Base-by-base conservation (phyloP, 2,888 invertebrate genomes). In the Agonopterix arenella region DNA sequence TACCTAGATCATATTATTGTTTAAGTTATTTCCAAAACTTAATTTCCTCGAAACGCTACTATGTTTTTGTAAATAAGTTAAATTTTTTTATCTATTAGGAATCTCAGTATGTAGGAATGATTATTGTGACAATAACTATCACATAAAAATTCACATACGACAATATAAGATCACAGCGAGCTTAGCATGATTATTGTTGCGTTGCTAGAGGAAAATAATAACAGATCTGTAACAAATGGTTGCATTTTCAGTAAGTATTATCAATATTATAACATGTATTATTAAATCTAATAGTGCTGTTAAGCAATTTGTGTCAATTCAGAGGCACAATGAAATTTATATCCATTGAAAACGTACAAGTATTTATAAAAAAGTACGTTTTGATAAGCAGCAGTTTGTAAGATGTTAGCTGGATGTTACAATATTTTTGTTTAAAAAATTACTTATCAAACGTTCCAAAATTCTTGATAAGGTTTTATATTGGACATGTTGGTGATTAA, bases 111-210 rank as follows among this genome's bases (percentile, higher is more conserved):
- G 8, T 47, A 48, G 37, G 40, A 48, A 48, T 37, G 48, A 40
- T 18, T 48, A 67, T 76, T 77, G 76, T 82, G 88, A 88, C 88
- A 88, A 88, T 88, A 88, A 88, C 73, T 81, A 82, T 74, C 72
- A 77, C 79, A 77, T 83, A 79, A 76, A 76, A 73, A 59, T 74
- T 76, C 73, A 69, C 70, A 68, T 66, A 70, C 64, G 78, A 86
- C 79, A 84, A 82, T 85, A 80, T 76, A 63, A 73, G 60, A 70
- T 73, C 61, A 59, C 63, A 76, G 72, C 70, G 84, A 86, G 85
- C 86, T 86, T 88, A 82, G 73, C 73, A 76, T 73, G 60, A 59
- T 60, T 58, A 61, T 60, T 64, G 58, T 57, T 67, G 40, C 52
- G 52, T 69, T 68, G 62, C 56, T 43, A 13, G 28, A 28, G 4